Evolutionary conservation across 2,888 invertebrate genomes (phyloP).

Genomic region (Chorisops tibialis): DNA sequence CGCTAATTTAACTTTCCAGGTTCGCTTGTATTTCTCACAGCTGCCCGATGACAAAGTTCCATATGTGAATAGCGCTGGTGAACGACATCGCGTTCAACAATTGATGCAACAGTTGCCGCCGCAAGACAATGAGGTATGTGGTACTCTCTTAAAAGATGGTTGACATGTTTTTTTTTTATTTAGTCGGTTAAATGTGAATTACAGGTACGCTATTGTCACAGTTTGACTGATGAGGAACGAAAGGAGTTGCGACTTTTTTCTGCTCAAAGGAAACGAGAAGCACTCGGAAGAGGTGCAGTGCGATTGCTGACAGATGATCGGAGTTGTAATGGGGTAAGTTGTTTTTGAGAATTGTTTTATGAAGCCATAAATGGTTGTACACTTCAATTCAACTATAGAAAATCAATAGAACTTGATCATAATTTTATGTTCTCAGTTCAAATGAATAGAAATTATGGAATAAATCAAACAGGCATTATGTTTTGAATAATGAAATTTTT

Average conservation of each 20-base stretch:
- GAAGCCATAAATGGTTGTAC: not conserved
- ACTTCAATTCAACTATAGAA: no score
- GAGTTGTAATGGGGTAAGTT: constrained; percentile 75
- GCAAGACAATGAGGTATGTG: constrained; percentile 83
- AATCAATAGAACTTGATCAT: no score
- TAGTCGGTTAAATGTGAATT: not conserved
- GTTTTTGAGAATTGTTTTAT: not conserved
- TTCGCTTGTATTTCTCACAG: constrained; percentile 94
- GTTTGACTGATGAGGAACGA: constrained; percentile 88
- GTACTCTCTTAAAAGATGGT: not conserved
- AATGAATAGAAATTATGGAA: no score
- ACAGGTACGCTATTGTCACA: constrained; percentile 90
- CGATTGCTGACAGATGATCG: constrained; percentile 73
- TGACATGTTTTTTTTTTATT: not conserved
- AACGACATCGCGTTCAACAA: constrained; percentile 90
- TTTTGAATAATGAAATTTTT: no score
- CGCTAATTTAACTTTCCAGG: constrained; percentile 63
- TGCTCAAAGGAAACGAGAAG: constrained; percentile 90
- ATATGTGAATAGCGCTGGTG: constrained; percentile 92
- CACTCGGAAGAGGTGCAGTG: constrained; percentile 89
- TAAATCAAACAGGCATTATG: no score
- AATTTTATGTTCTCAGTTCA: no score
- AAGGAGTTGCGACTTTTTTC: constrained; percentile 91
- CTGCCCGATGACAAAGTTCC: constrained; percentile 97
- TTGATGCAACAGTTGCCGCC: constrained; percentile 94